Conservation (phyloP, 2,888 invertebrate species). For the Archips xylosteana region DNA sequence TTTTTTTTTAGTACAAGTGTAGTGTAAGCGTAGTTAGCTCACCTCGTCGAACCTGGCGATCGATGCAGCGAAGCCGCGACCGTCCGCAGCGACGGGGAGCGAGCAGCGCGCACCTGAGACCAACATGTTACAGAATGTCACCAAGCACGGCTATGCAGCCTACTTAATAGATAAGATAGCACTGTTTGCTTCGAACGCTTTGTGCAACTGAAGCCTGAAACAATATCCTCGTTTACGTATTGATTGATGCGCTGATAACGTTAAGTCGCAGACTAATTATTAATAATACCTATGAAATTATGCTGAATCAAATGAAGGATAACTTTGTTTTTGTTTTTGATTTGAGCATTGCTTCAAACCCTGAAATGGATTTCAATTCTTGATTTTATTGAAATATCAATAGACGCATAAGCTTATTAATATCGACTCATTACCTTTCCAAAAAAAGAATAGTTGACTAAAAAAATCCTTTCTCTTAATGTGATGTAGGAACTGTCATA, state of each 20-base stretch:
- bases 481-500: too few species aligned
- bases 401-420: neutral
- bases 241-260: slow-evolving; percentile 47
- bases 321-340: neutral
- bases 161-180: slow-evolving; percentile 77
- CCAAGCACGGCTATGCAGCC: slow-evolving; percentile 58
- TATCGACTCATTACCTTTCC: neutral
- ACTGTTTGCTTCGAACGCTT: slow-evolving; percentile 56
- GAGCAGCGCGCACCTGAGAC: slow-evolving; percentile 71
- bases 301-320: neutral
- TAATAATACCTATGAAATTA: slow-evolving; percentile 11
- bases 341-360: neutral
- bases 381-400: too few species aligned
- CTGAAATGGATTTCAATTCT: too few species aligned
- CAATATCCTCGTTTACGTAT: slow-evolving; percentile 48
- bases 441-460: neutral
- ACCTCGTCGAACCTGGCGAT: slow-evolving; percentile 60
- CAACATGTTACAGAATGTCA: slow-evolving; percentile 71
- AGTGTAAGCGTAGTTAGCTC: slow-evolving; percentile 43
- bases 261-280: slow-evolving; percentile 11
- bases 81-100: slow-evolving; percentile 59
- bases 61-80: slow-evolving; percentile 50
- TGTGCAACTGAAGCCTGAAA: slow-evolving; percentile 56
- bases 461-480: too few species aligned
- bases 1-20: too few species aligned